These are phyloP conservation scores for Chrysina gloriosa DNA, from an alignment of 2,888 invertebrate genomes.

Conservation along the genomic window DNA sequence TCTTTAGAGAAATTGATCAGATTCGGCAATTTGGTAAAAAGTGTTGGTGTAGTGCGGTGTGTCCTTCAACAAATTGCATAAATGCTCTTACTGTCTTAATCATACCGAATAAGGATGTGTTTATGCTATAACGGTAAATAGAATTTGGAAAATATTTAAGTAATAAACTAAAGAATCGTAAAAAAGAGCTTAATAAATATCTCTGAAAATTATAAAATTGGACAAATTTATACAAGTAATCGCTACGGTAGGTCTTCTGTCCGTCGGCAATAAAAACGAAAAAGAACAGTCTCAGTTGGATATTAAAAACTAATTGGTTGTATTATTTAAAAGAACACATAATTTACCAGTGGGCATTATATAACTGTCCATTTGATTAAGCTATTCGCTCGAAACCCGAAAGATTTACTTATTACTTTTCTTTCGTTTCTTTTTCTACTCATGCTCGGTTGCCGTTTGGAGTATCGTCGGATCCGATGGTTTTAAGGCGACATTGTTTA, in stretches of 20 bases:
- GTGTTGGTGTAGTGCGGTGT: no score
- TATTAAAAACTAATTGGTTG: slow-evolving; percentile 43
- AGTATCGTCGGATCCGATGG: slow-evolving; percentile 21
- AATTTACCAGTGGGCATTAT: slow-evolving; percentile 35
- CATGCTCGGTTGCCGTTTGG: slow-evolving; percentile 21
- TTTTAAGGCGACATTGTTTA: slow-evolving; percentile 38
- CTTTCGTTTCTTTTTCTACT: slow-evolving; percentile 29
- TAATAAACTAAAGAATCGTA: slow-evolving; percentile 15
- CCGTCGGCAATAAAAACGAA: slow-evolving; percentile 28
- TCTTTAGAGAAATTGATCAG: no score
- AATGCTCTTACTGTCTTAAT: no score
- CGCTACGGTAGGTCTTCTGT: slow-evolving; percentile 34
- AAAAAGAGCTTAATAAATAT: slow-evolving; percentile 26
- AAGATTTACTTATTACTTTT: slow-evolving; percentile 38
- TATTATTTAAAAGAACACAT: slow-evolving; percentile 40
- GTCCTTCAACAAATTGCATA: no score
- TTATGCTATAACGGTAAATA: no score
- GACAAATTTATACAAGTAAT: slow-evolving; percentile 39
- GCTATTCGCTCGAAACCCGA: slow-evolving; percentile 34
- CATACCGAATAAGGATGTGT: no score
- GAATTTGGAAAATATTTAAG: neutral
- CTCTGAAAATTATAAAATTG: slow-evolving; percentile 35
- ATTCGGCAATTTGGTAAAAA: no score
- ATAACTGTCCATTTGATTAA: slow-evolving; percentile 38
- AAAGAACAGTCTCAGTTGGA: slow-evolving; percentile 39